Percentiles rank a stretch among this genome's conserved stretches.
Conservation (phyloP, 2,113 vertebrate species). For the Chrysemys picta region DNA sequence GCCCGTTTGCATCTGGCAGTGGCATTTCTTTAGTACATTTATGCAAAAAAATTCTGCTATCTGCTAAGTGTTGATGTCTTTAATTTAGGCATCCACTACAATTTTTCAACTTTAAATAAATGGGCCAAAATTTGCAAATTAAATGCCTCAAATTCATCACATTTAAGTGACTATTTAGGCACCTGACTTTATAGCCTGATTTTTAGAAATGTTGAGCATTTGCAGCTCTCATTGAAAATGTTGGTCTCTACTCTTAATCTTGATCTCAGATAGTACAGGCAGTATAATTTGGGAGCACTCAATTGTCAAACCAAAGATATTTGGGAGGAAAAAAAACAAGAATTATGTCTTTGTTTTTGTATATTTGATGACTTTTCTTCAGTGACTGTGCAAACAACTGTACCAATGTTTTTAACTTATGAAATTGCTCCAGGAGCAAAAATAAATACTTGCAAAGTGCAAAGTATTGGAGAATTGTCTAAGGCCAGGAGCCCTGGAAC, state of each 20-base stretch:
- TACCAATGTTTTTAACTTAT: neutral
- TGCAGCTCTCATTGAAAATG: neutral
- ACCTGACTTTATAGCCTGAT: neutral
- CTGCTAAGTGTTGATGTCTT: too few relatives aligned
- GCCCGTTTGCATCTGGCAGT: neutral
- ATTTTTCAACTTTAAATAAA: neutral
- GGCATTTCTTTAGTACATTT: neutral
- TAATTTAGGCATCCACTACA: neutral
- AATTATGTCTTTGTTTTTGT: neutral
- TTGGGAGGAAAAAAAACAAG: fast-evolving
- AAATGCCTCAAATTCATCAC: neutral
- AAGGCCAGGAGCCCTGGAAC: neutral
- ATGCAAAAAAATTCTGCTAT: neutral
- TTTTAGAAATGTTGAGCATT: fast-evolving
- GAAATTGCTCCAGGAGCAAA: neutral
- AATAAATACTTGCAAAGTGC: neutral
- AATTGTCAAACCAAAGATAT: neutral
- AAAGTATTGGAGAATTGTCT: neutral
- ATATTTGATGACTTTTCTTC: neutral
- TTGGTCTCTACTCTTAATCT: neutral
- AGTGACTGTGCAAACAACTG: neutral
- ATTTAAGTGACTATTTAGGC: neutral
- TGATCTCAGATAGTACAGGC: neutral
- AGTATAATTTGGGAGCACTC: neutral
- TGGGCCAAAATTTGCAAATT: neutral